Conservation (phyloP, 2,888 invertebrate species). For the Melanargia galathea region DNA sequence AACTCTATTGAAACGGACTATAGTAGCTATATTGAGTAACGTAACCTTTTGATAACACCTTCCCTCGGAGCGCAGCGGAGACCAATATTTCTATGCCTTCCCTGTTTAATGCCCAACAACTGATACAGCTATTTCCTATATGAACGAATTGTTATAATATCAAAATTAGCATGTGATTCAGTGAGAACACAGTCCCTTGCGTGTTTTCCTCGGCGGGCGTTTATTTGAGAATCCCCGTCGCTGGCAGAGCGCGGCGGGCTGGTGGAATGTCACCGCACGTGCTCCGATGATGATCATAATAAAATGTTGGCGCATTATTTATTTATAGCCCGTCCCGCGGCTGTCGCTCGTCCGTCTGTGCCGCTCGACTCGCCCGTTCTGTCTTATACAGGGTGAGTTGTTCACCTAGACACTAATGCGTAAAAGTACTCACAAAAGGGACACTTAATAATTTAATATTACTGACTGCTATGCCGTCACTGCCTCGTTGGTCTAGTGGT, state of each 20-base stretch:
- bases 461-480: too few species aligned
- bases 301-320: constrained; percentile 82
- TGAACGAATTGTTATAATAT: too few species aligned
- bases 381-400: constrained; percentile 48
- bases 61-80: too few species aligned
- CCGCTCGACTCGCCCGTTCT: constrained; percentile 55
- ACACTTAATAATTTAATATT: too few species aligned
- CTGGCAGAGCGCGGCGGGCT: constrained; percentile 70
- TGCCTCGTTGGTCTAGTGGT: too few species aligned
- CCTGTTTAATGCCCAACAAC: too few species aligned
- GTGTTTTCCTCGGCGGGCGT: constrained; percentile 30
- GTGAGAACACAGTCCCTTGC: constrained; percentile 2
- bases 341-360: constrained; percentile 80
- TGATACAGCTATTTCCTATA: too few species aligned
- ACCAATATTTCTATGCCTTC: too few species aligned
- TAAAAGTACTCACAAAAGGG: too few species aligned
- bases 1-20: too few species aligned
- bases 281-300: constrained; percentile 78
- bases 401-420: background rate
- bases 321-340: constrained; percentile 80
- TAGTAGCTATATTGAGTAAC: too few species aligned
- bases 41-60: too few species aligned
- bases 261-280: constrained; percentile 77
- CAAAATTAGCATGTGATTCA: constrained; percentile 1
- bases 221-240: constrained; percentile 45